A percentile compares a stretch with the other conserved stretches of the same genome.
phyloP scores from a whole-genome alignment of 2,797 vertebrate species.

The Valencia hispanica region DNA sequence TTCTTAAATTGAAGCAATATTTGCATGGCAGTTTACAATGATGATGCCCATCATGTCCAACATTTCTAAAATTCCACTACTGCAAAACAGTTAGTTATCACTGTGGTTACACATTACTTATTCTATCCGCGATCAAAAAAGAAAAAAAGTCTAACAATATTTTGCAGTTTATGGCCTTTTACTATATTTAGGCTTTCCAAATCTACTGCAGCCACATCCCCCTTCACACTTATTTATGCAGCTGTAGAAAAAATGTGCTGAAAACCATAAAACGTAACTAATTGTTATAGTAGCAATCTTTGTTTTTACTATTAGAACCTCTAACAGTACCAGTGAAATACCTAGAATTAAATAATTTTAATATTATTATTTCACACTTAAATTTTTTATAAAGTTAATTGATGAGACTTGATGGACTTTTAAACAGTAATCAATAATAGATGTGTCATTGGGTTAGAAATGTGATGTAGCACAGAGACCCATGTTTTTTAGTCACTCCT shows the following conservation, averaged over 20 bases:
- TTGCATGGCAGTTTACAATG: not conserved
- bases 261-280: not conserved
- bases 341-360: no score
- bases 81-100: constrained; percentile 1
- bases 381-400: no score
- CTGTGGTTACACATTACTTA: not conserved
- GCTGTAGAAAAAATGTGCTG: not conserved
- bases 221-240: not conserved
- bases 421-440: not conserved
- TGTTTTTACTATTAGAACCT: no score
- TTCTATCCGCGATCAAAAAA: not conserved
- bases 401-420: not conserved
- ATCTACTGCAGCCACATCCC: no score
- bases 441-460: not conserved
- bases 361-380: no score
- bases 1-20: constrained; percentile 2
- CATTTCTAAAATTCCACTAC: not conserved
- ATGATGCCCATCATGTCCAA: constrained; percentile 4
- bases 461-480: not conserved
- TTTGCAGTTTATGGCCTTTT: not conserved
- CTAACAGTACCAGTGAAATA: no score
- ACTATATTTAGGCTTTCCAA: not conserved
- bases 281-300: no score
- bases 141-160: not conserved
- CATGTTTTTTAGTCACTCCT: not conserved